A percentile compares a stretch with the other conserved stretches of the same genome.
Conservation (phyloP, 2,113 vertebrate species). For the Rhegmatorhina hoffmannsi region DNA sequence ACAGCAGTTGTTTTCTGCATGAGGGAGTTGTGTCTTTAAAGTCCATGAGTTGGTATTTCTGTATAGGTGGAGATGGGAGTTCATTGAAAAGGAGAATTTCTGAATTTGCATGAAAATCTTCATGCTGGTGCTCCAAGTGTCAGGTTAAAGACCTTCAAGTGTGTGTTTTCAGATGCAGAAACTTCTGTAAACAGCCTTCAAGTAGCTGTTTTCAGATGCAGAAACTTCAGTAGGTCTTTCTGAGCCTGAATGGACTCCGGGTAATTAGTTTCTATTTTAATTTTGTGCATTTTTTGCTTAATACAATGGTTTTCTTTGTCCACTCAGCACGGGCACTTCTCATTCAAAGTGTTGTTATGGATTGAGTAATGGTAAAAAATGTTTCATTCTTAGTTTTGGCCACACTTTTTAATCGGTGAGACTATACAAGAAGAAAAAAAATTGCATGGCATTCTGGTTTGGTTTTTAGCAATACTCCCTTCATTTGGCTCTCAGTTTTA, state of each 20-base stretch:
- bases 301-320: not conserved
- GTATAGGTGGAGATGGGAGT: not conserved
- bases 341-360: not conserved
- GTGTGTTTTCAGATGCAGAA: no score
- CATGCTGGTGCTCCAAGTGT: not conserved
- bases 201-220: not conserved
- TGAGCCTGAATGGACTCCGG: not conserved
- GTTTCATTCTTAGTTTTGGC: not conserved
- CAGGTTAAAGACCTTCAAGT: not conserved
- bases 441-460: not conserved
- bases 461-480: not conserved
- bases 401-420: not conserved
- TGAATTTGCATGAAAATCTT: not conserved
- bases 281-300: not conserved
- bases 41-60: not conserved
- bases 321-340: not conserved
- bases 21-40: not conserved
- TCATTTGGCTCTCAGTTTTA: not conserved
- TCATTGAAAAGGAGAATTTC: not conserved
- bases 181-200: fast-evolving
- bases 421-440: not conserved
- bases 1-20: not conserved
- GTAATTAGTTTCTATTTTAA: not conserved
- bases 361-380: not conserved
- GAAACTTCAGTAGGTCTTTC: not conserved